Conservation (phyloP, 2,113 vertebrate species). For the Indicator maculatus region DNA sequence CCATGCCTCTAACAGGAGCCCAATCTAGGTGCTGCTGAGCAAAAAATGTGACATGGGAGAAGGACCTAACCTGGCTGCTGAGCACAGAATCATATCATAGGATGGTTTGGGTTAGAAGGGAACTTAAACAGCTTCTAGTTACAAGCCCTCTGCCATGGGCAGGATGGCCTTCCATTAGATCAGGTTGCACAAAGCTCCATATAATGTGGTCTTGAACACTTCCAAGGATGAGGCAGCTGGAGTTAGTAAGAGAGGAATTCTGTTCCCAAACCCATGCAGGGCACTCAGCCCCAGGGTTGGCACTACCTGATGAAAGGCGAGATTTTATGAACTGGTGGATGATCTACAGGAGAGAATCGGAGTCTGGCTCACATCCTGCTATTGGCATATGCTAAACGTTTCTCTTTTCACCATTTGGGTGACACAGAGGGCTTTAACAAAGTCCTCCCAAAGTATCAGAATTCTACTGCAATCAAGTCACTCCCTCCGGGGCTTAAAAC, state of each 20-base stretch:
- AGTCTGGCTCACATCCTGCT: background rate
- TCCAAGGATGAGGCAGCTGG: background rate
- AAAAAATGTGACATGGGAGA: background rate
- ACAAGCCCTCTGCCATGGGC: too few relatives aligned
- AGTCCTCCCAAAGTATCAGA: background rate
- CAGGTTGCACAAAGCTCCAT: too few relatives aligned
- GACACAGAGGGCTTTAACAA: background rate
- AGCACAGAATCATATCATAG: background rate
- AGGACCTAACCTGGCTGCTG: background rate
- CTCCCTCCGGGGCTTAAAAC: background rate
- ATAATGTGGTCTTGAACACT: too few relatives aligned
- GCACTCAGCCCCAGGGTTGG: background rate
- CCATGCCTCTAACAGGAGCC: fast-evolving
- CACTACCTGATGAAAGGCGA: background rate
- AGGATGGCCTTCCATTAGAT: too few relatives aligned
- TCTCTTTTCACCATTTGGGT: background rate
- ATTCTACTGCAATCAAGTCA: background rate
- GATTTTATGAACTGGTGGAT: background rate
- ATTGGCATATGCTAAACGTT: background rate
- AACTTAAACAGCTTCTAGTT: too few relatives aligned
- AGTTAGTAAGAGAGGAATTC: background rate
- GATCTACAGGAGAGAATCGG: background rate
- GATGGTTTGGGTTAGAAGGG: too few relatives aligned
- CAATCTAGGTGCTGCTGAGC: background rate
- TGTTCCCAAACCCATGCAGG: fast-evolving